A percentile compares a stretch with the other conserved stretches of the same genome.
These are phyloP conservation scores for Hecatera dysodea DNA, from an alignment of 2,888 invertebrate species.

Conservation along the genomic window DNA sequence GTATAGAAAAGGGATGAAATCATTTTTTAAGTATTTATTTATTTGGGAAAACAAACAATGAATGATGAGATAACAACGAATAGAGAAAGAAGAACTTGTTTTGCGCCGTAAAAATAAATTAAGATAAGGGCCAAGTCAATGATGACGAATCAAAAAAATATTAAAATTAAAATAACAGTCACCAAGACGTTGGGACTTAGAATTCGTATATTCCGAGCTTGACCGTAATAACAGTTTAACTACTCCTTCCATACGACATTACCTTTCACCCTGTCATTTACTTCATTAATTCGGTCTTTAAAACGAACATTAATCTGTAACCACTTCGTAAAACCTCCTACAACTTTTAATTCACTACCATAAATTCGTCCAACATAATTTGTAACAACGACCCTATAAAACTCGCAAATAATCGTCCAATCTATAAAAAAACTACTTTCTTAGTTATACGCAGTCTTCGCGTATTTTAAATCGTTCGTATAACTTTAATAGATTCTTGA, in stretches of 20 bases:
- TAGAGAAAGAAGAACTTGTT: background rate
- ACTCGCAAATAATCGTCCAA: slow-evolving; percentile 44
- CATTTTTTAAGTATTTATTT: no score
- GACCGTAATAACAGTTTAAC: slow-evolving; percentile 20
- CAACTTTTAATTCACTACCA: slow-evolving; percentile 29
- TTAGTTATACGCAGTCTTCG: slow-evolving; percentile 55
- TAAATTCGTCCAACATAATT: slow-evolving; percentile 43
- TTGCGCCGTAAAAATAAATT: no score
- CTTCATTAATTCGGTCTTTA: slow-evolving; percentile 35
- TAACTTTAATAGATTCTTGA: slow-evolving; percentile 69
- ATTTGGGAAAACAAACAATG: no score
- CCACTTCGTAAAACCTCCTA: slow-evolving; percentile 32
- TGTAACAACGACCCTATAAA: slow-evolving; percentile 44
- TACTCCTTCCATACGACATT: background rate
- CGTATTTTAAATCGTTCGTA: slow-evolving; percentile 63
- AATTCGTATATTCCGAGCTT: background rate
- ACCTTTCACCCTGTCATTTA: slow-evolving; percentile 23
- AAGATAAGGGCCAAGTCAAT: no score
- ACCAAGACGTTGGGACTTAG: no score
- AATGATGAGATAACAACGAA: no score
- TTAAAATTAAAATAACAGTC: no score
- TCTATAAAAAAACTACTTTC: slow-evolving; percentile 57
- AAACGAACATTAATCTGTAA: slow-evolving; percentile 31
- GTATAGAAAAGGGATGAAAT: background rate
- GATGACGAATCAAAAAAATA: no score